Conservation (phyloP, 2,888 invertebrate species). For the Theodoxus fluviatilis region DNA sequence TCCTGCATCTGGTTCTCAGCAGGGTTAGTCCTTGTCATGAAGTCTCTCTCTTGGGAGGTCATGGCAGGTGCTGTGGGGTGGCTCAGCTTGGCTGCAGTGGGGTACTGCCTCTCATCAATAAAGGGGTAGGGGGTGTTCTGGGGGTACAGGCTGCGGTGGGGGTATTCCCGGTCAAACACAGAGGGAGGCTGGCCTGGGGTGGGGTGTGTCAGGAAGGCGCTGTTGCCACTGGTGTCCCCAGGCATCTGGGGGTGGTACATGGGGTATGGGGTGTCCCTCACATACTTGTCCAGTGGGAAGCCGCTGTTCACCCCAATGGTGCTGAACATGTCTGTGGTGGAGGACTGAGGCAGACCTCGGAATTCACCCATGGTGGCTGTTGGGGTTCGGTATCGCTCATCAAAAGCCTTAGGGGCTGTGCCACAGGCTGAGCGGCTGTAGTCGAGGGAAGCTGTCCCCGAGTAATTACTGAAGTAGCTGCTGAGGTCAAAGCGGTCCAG, state of each 20-base stretch:
- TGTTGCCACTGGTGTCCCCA: constrained; percentile 51
- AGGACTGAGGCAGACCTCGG: constrained; percentile 54
- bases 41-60: constrained; percentile 51
- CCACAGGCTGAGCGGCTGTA: constrained; percentile 50
- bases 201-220: constrained; percentile 57
- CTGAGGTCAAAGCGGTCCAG: constrained; percentile 56
- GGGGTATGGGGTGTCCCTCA: constrained; percentile 55
- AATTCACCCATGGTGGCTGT: constrained; percentile 53
- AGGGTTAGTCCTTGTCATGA: constrained; percentile 51
- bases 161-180: constrained; percentile 55
- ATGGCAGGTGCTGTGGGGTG: constrained; percentile 43
- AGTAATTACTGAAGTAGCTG: constrained; percentile 53
- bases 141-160: constrained; percentile 54
- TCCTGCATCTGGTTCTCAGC: constrained; percentile 56
- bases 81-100: constrained; percentile 47
- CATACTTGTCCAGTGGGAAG: constrained; percentile 59
- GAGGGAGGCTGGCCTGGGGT: constrained; percentile 55
- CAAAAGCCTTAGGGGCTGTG: constrained; percentile 55
- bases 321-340: constrained; percentile 57
- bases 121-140: constrained; percentile 59
- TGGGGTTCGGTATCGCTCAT: constrained; percentile 59
- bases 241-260: constrained; percentile 61
- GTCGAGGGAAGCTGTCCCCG: constrained; percentile 49
- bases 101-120: constrained; percentile 60
- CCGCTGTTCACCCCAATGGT: constrained; percentile 51